phyloP scores from a whole-genome alignment of 2,888 invertebrate genomes.

The Eupithecia pulchellata region DNA sequence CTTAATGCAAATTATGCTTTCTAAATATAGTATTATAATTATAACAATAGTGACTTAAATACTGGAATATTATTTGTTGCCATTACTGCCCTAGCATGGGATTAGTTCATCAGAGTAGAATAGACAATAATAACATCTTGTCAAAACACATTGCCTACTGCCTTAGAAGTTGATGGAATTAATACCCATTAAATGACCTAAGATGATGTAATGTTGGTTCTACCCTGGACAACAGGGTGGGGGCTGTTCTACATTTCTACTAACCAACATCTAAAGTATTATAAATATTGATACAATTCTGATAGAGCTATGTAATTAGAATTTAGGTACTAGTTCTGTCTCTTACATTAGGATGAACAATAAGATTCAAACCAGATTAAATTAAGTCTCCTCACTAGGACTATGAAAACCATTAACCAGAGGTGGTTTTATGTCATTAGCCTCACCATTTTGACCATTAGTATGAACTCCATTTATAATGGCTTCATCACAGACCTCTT shows the following conservation, averaged over 20 bases:
- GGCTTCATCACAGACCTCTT: conserved; percentile 44
- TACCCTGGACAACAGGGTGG: too few relatives aligned
- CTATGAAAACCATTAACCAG: conserved; percentile 76
- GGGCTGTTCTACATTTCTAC: background rate
- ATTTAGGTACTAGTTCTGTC: background rate
- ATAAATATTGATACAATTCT: background rate
- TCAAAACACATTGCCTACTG: too few relatives aligned
- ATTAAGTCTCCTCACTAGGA: conserved; percentile 52
- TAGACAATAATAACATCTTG: too few relatives aligned
- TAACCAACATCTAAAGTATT: background rate
- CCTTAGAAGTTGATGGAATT: too few relatives aligned
- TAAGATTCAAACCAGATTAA: background rate
- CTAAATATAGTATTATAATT: background rate
- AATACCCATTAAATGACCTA: too few relatives aligned
- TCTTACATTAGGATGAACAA: background rate
- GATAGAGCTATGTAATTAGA: conserved; percentile 1
- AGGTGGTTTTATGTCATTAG: conserved; percentile 56
- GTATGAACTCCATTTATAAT: conserved; percentile 51
- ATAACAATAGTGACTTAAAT: background rate
- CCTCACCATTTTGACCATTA: conserved; percentile 61
- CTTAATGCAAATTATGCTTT: background rate
- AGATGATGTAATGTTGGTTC: too few relatives aligned
- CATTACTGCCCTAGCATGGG: too few relatives aligned
- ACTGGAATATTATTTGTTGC: background rate
- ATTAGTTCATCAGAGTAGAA: too few relatives aligned